Evolutionary conservation across 2,888 invertebrate genomes (phyloP), one percentile per base, ranked within the genome.

Genomic region (Stenodema calcarata): DNA sequence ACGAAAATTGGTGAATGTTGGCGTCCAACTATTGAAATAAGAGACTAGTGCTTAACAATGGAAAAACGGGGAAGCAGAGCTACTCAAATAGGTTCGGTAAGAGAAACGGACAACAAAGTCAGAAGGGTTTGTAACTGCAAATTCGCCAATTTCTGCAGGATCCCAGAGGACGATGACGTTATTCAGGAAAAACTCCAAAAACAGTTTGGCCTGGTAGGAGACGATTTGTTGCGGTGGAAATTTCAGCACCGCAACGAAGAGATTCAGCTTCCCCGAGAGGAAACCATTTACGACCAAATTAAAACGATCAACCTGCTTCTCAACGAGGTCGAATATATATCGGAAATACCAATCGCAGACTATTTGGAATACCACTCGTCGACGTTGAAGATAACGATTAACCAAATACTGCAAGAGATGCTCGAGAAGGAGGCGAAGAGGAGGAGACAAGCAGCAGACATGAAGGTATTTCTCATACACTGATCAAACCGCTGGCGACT

Each of bases 141-240:
- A 70, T 84, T 84, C 28, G 84, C 84, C 75, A 84, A 84, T n/a
- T 84, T 84, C 30, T 84, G 84, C 84, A 73, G 84, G 27, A 70
- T 84, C n/a, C 75, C 84, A 0, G 70, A 70, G 42, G 84, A 84
- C 28, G 84, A 84, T 7, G 75, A 42, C 23, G 50, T 41, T 18
- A 75, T 73, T 42, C 84, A 84, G 42, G 70, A 84, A 28, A 70
- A 84, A 28, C 44, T 47, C 28, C 73, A 75, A 28, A 70, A 73
- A 73, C 70, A 84, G 42, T 84, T 47, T 30, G 84, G 84, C 2
- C 84, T 70, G 11, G 44, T 73, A 16, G 73, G 73, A 1, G 84
- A 84, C 44, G 84, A 84, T 75, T 84, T 73, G 50, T 73, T 84
- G 14, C 18, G 84, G 9, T 84, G 84, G 84, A 84, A 44, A 75